These are phyloP conservation scores for Chloroceryle aenea DNA, from an alignment of 2,113 vertebrate species.

Conservation along the genomic window DNA sequence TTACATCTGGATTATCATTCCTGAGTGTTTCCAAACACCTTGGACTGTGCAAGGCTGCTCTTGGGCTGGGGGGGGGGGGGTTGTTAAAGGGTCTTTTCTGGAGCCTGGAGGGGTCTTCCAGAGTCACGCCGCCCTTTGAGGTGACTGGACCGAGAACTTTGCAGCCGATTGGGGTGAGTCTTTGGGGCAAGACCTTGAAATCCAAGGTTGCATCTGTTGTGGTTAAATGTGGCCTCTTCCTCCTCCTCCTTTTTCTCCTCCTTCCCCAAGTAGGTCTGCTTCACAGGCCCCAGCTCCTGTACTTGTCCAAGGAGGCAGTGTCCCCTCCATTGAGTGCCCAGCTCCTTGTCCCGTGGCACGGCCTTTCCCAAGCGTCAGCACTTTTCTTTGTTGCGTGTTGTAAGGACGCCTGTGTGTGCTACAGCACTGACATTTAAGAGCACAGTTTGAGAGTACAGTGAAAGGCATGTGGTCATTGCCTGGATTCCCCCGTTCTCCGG, in stretches of 20 bases:
- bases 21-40: neutral
- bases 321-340: neutral
- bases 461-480: accelerated
- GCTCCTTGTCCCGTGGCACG: neutral
- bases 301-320: neutral
- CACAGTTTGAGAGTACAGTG: neutral
- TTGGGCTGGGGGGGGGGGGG: neutral
- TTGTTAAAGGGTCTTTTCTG: neutral
- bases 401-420: neutral
- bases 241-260: neutral
- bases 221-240: neutral
- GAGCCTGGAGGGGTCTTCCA: neutral
- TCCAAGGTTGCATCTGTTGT: neutral
- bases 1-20: neutral
- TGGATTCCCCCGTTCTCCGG: neutral
- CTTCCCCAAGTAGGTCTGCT: neutral
- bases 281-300: neutral
- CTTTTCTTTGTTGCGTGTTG: neutral
- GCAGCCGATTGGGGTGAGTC: neutral
- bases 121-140: accelerated
- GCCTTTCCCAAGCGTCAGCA: conserved; percentile 28
- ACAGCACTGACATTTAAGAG: conserved; percentile 20
- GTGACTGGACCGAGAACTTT: neutral
- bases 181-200: neutral
- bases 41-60: neutral